A percentile compares a stretch with the other conserved stretches of the same genome.
Conservation (phyloP, 2,797 vertebrate species). For the Manis crassicaudata region DNA sequence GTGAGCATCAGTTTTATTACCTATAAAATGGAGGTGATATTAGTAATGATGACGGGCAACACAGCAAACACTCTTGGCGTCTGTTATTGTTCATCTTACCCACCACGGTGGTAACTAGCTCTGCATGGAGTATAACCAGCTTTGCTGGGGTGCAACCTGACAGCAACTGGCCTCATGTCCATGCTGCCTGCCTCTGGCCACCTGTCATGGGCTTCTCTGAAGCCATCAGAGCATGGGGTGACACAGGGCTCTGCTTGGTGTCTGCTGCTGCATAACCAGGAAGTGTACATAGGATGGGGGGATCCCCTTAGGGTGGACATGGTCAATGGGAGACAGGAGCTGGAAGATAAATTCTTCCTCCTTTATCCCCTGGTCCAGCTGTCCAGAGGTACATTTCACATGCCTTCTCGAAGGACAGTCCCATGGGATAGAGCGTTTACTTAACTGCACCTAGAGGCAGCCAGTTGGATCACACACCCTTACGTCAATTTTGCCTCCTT, state of each 20-base stretch:
- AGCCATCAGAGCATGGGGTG: background rate
- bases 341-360: background rate
- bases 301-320: background rate
- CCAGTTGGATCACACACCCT: background rate
- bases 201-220: background rate
- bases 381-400: background rate
- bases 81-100: background rate
- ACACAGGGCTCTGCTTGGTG: background rate
- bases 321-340: background rate
- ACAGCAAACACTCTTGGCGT: background rate
- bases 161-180: accelerated
- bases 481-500: background rate
- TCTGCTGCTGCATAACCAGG: background rate
- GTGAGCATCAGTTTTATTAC: background rate
- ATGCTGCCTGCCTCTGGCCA: background rate
- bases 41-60: background rate
- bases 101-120: background rate
- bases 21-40: background rate
- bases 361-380: background rate
- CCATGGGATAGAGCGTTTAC: accelerated
- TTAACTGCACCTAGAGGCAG: background rate
- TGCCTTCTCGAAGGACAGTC: background rate
- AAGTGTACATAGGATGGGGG: accelerated
- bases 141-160: accelerated
- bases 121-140: accelerated